Evolutionary conservation across 2,888 invertebrate genomes (phyloP).

Genomic region (Ferrisia virgata): DNA sequence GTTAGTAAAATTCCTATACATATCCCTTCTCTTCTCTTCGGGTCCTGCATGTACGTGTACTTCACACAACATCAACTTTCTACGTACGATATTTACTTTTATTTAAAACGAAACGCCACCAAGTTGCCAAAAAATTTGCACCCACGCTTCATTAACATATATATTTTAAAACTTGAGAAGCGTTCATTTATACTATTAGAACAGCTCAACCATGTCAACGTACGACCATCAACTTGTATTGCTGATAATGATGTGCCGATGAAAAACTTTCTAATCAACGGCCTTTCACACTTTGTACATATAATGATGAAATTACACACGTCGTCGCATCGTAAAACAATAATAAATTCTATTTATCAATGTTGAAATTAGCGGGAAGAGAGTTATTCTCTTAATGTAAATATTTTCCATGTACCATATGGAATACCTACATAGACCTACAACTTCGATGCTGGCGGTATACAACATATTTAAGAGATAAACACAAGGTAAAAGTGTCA

Average conservation of each 20-base stretch:
- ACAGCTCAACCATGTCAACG: neutral
- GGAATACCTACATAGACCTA: no score
- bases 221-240: neutral
- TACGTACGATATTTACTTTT: neutral
- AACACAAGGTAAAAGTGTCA: slow-evolving; percentile 6
- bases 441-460: no score
- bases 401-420: neutral
- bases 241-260: neutral
- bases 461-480: neutral
- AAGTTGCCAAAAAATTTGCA: neutral
- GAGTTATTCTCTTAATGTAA: neutral
- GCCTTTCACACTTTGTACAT: slow-evolving; percentile 13
- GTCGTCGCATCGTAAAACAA: neutral
- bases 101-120: neutral
- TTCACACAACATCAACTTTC: no score
- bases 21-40: no score
- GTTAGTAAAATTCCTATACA: no score
- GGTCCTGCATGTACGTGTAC: no score
- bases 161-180: neutral
- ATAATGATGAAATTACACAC: neutral
- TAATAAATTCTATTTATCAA: slow-evolving; percentile 11
- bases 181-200: neutral
- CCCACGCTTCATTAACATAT: neutral
- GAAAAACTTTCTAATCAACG: slow-evolving; percentile 18
- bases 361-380: neutral